Evolutionary conservation across 2,888 invertebrate species (phyloP).

Genomic region (Scelioninae gen. 1): DNA sequence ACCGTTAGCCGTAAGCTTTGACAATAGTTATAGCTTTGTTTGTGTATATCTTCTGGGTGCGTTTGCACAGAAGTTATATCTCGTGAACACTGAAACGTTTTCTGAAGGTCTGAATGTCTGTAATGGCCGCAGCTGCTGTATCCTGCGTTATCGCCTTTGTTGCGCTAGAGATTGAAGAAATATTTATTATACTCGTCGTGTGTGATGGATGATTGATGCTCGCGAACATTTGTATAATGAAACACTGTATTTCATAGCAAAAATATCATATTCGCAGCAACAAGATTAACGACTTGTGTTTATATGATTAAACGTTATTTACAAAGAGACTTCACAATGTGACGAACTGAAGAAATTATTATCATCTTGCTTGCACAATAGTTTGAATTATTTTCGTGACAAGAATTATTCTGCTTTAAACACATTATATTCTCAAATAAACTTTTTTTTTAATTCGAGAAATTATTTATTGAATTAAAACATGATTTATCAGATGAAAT

Average conservation of each 20-base stretch:
- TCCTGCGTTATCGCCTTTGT: conserved; percentile 64
- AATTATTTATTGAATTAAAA: too few species aligned
- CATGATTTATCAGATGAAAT: too few species aligned
- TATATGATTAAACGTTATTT: conserved; percentile 58
- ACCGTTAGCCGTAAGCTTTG: conserved; percentile 41
- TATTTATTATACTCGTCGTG: conserved; percentile 64
- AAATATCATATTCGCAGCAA: conserved; percentile 54
- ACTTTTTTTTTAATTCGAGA: too few species aligned
- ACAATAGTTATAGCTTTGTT: conserved; percentile 54
- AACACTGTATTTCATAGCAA: conserved; percentile 56
- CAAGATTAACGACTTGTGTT: conserved; percentile 59
- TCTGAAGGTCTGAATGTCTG: conserved; percentile 54
- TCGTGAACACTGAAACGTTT: conserved; percentile 39
- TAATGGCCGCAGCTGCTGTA: conserved; percentile 62
- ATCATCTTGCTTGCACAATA: conserved; percentile 18
- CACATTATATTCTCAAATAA: too few species aligned
- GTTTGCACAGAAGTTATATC: conserved; percentile 48
- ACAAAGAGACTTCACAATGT: conserved; percentile 44
- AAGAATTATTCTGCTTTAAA: background rate
- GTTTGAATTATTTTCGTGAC: conserved; percentile 1
- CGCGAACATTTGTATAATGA: conserved; percentile 56
- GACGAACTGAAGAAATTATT: conserved; percentile 45
- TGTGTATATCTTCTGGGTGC: conserved; percentile 48
- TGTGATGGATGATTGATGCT: conserved; percentile 62
- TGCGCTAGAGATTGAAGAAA: conserved; percentile 59